Base-by-base conservation (phyloP, 2,797 vertebrate species). In the Sebastes steindachneri region DNA sequence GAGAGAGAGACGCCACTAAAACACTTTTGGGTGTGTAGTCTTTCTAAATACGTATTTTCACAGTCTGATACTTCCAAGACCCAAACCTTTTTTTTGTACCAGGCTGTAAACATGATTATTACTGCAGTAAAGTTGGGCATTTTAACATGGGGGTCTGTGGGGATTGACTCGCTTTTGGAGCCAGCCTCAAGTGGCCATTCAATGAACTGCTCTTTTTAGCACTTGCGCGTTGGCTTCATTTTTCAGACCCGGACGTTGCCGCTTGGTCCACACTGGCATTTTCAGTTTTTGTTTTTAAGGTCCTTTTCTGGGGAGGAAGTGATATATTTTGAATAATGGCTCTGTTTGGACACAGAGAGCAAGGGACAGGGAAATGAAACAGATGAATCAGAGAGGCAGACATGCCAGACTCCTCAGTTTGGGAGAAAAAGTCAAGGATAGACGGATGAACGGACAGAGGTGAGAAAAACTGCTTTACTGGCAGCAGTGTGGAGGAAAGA, bases 1-100 rank as follows among this genome's bases (percentile, higher is more conserved):
- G 41, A 45, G 5, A 45, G 41, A 45, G 41, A 45, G 14, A 45
- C 0, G 15, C 0, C 15, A 45, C 41, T 45, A 15, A 0, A 0
- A 45, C 41, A 17, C 6, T 17, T 45, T 45, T 45, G 41, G 41
- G 41, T 45, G 0, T 45, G 41, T 45, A 0, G 41, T 45, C 15
- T 17, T 15, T 45, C 15, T 45, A 0, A 45, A 45, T 45, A 45
- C 15, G 15, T 45, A 17, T 45, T 45, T 17, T 45, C 41, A 41
- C 37, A 45, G 41, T 15, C 15, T 45, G 14, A 45, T 45, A 45
- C 15, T 0, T 17, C 41, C 14, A 45, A 37, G 0, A 37, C 41
- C 0, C 14, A 45, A 45, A 45, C 15, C 15, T 0, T 45, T 45
- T 45, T 45, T 45, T 17, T 45, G 41, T 45, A 45, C 6, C 14